Evolutionary conservation across 1,140 invertebrate species (phyloP).

Genomic region (Drosophila littoralis): DNA sequence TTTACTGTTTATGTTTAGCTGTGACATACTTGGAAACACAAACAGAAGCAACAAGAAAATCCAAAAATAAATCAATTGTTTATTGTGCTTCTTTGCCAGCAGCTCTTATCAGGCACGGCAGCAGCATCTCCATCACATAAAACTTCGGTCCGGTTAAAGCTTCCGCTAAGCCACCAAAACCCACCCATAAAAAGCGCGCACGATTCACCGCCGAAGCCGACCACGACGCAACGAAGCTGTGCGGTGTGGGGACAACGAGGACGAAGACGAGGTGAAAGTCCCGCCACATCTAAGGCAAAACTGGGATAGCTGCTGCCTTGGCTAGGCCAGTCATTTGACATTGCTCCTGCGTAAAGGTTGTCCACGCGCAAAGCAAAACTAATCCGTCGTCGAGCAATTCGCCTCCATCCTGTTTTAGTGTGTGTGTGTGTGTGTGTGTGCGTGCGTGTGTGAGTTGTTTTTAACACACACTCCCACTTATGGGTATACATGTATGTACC

Average conservation of each 20-base stretch:
- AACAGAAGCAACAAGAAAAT: slow-evolving; percentile 31
- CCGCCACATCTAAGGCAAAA: slow-evolving; percentile 72
- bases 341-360: slow-evolving; percentile 83
- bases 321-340: slow-evolving; percentile 80
- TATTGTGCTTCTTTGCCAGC: slow-evolving; percentile 36
- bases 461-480: slow-evolving; percentile 48
- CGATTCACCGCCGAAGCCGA: slow-evolving; percentile 62
- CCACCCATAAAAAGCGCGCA: slow-evolving; percentile 32
- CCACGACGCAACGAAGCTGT: slow-evolving; percentile 31
- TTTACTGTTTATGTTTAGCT: slow-evolving; percentile 31
- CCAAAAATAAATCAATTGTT: slow-evolving; percentile 49
- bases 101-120: slow-evolving; percentile 48
- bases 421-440: slow-evolving; percentile 9
- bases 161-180: slow-evolving; percentile 47
- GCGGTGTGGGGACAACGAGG: slow-evolving; percentile 5
- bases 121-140: slow-evolving; percentile 43
- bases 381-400: slow-evolving; percentile 41
- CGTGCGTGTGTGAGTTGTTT: slow-evolving; percentile 30
- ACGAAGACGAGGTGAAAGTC: slow-evolving; percentile 59
- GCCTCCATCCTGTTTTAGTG: slow-evolving; percentile 24
- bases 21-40: slow-evolving; percentile 50
- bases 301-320: slow-evolving; percentile 72
- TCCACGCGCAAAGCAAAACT: slow-evolving; percentile 59
- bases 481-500: slow-evolving; percentile 57
- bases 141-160: slow-evolving; percentile 75